phyloP scores from a whole-genome alignment of 2,797 vertebrate genomes.

The Lepilemur ruficaudatus region DNA sequence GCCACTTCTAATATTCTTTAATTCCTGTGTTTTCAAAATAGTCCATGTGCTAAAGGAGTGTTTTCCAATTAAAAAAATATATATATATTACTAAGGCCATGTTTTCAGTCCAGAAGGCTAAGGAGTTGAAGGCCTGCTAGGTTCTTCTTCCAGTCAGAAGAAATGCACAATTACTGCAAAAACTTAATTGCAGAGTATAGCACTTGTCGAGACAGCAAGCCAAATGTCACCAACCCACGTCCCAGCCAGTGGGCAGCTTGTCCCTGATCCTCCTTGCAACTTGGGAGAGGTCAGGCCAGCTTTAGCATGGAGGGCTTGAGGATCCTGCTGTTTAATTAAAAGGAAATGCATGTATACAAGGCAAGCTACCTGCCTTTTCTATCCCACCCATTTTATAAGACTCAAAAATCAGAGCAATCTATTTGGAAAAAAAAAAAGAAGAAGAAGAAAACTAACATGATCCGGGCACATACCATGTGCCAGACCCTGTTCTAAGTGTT shows the following conservation, averaged over 20 bases:
- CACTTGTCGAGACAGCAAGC: neutral
- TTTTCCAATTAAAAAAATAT: neutral
- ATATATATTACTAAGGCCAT: neutral
- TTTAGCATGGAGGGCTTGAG: neutral
- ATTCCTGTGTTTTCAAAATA: conserved; percentile 56
- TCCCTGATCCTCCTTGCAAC: neutral
- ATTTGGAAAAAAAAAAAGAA: neutral
- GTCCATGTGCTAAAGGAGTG: neutral
- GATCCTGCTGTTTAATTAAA: neutral
- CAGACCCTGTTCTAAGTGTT: neutral
- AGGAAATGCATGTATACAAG: neutral
- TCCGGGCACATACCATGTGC: neutral
- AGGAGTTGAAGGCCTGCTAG: neutral
- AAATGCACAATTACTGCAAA: neutral
- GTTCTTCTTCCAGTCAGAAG: neutral
- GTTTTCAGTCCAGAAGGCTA: neutral
- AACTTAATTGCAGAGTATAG: neutral
- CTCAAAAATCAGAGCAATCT: neutral
- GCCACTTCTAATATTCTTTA: neutral
- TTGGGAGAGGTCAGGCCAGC: neutral
- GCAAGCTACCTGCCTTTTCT: neutral
- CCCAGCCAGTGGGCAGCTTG: neutral
- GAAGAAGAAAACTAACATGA: neutral
- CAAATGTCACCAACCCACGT: neutral
- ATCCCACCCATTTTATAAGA: neutral